These are phyloP conservation scores for Phenganax stokvisi DNA, from an alignment of 92 coral and sea anemone species.

Conservation along the genomic window DNA sequence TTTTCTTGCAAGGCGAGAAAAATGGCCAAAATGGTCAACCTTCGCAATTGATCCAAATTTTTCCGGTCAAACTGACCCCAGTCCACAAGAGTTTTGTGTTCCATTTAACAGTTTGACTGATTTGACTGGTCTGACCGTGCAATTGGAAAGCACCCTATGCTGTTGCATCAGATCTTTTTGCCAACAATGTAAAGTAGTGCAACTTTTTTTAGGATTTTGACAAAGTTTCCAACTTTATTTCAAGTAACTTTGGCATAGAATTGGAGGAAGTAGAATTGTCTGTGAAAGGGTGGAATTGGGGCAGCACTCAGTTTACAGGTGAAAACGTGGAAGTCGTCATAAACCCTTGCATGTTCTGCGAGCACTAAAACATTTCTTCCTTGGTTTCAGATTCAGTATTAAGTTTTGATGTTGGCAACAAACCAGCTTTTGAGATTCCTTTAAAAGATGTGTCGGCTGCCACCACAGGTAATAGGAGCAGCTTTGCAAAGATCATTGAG, in stretches of 20 bases:
- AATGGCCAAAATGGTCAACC: too few species aligned
- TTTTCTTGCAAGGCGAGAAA: too few species aligned
- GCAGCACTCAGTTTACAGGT: conserved; percentile 87
- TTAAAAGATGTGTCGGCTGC: conserved; percentile 96
- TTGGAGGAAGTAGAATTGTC: conserved; percentile 88
- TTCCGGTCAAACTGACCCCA: too few species aligned
- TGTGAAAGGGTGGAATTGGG: conserved; percentile 99
- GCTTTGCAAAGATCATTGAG: neutral
- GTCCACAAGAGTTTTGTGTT: too few species aligned
- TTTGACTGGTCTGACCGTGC: neutral
- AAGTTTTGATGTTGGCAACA: conserved; percentile 90
- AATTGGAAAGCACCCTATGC: neutral
- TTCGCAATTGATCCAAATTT: too few species aligned
- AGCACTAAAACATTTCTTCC: neutral
- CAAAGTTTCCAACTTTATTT: conserved; percentile 67
- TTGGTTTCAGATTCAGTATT: conserved; percentile 65
- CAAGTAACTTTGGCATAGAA: conserved; percentile 61
- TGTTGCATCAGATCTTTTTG: too few species aligned
- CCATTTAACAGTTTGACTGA: neutral
- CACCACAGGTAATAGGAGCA: conserved; percentile 60
- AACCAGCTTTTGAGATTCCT: conserved; percentile 96
- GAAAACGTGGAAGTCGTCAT: neutral
- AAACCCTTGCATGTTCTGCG: neutral
- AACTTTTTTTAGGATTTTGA: conserved; percentile 62
- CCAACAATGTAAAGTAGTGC: too few species aligned